phyloP scores from a whole-genome alignment of 2,113 vertebrate genomes.

The Puntigrus tetrazona region DNA sequence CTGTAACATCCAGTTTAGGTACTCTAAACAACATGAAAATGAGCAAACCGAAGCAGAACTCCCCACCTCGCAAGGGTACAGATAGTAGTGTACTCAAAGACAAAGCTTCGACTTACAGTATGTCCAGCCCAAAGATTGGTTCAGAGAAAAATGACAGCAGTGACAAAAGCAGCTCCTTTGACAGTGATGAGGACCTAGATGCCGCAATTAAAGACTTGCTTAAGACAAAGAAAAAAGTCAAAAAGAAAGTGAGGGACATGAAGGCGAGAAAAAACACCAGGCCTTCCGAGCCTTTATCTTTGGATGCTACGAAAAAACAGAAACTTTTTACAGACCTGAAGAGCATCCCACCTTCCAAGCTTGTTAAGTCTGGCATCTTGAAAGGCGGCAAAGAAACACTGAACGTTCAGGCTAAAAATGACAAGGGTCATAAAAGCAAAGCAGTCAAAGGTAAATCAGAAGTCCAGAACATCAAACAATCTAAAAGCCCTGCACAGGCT shows the following conservation, averaged over 20 bases:
- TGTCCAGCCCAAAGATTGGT: conserved; percentile 27
- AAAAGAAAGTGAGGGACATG: conserved; percentile 80
- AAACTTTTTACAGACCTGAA: conserved; percentile 58
- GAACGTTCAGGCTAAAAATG: conserved; percentile 45
- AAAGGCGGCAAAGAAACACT: conserved; percentile 61
- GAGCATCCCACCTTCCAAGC: conserved; percentile 51
- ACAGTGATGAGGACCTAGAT: conserved; percentile 95
- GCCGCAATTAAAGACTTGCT: conserved; percentile 91
- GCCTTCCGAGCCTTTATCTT: conserved; percentile 60
- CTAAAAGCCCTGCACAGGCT: conserved; percentile 46
- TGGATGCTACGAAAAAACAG: conserved; percentile 58
- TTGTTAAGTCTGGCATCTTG: conserved; percentile 71
- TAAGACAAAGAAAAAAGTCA: conserved; percentile 86
- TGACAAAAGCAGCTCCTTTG: conserved; percentile 94
- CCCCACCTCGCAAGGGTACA: conserved; percentile 1
- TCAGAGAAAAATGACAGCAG: conserved; percentile 65
- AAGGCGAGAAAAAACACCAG: conserved; percentile 76
- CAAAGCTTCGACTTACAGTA: conserved; percentile 43
- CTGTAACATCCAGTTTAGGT: conserved; percentile 7
- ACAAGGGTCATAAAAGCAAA: conserved; percentile 54
- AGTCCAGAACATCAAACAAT: background rate
- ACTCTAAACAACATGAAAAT: conserved; percentile 15
- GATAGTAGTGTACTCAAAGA: conserved; percentile 15
- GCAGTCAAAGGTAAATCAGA: conserved; percentile 17
- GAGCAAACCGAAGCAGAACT: conserved; percentile 31